Base-by-base conservation (phyloP, 2,797 vertebrate genomes). In the Distichodus sexfasciatus region DNA sequence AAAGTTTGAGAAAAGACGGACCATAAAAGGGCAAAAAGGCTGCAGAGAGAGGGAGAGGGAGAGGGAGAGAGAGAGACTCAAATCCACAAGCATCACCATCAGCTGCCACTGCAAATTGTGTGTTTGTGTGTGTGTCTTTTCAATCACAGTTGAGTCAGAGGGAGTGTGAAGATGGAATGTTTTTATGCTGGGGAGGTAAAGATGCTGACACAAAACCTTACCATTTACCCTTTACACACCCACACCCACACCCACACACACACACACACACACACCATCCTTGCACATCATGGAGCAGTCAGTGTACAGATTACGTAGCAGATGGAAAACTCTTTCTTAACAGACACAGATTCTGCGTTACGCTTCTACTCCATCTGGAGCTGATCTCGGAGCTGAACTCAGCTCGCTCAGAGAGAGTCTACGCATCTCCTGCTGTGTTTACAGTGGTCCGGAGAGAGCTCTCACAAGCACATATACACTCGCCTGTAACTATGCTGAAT, bases 111-210 rank as follows among this genome's bases (percentile, higher is more conserved):
- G 47, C 62, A 76, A 23, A 54, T 76, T 60, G 41, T 54, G 54
- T 69, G 33, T 61, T 47, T 48, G 48, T 63, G 57, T 43, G 40
- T n/a, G 6, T 55, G 31, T 57, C 43, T 64, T 33, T 44, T 40
- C 29, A 61, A 35, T 54, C 21, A 21, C n/a, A n/a, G n/a, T n/a
- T n/a, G 76, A 79, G 76, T 81, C 79, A 85, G 74, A 83, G 66
- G 66, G 79, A 77, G 76, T 66, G 65, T 60, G 57, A 82, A 77
- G 69, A 81, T 84, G 53, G 86, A 90, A 88, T 90, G 88, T 90
- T 88, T 85, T 85, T 44, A 69, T 23, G 14, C 62, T 50, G 65
- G 71, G 78, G 61, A 76, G 61, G 59, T 36, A 46, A 63, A 76
- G 69, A 73, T 53, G 77, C 51, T 54, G 69, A 77, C 75, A 66